Evolutionary conservation across 2,113 vertebrate species (phyloP), one percentile per base, ranked within the genome.

Genomic region (Herpailurus yagouaroundi): DNA sequence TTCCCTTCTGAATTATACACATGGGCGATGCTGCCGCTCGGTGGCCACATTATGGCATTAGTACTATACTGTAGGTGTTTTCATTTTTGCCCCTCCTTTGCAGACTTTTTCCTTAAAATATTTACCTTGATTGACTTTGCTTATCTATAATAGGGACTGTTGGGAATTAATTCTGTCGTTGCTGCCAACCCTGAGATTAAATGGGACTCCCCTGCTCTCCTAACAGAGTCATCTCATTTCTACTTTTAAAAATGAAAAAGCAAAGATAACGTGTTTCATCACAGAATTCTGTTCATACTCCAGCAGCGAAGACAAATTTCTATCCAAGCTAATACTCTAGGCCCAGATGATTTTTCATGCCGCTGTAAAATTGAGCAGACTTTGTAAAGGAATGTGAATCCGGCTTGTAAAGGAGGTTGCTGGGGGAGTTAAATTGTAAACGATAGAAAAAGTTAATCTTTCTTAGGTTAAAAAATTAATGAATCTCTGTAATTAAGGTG

Each of bases 1-100:
- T 73, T 31, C n/a, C n/a, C 25, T 89, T 18, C 60, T 92, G 84
- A 97, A 97, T 97, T 92, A 95, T 95, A 93, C 93, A 87, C 7
- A 4, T 9, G 21, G 52, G 45, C 55, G 71, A 41, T 52, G 11
- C 64, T 85, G 60, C 19, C 57, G 33, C 29, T 23, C 33, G n/a
- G 74, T 4, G 29, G 3, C 36, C 21, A 50, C 23, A 29, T 36
- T n/a, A 5, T 27, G 29, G 7, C 23, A 33, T 31, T 33, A 45
- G 23, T 33, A 68, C 18, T 12, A 7, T 29, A 25, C 36, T 74
- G 48, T n/a, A 13, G 9, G 10, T 31, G 9, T 38, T 81, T 48
- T 71, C 21, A 18, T 4, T 60, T 83, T 3, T 23, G 10, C 9
- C 66, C 25, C 27, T 66, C 7, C 1, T 92, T 71, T 45, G 52